phyloP scores from a whole-genome alignment of 2,797 vertebrate species.

The Australoheros facetus region DNA sequence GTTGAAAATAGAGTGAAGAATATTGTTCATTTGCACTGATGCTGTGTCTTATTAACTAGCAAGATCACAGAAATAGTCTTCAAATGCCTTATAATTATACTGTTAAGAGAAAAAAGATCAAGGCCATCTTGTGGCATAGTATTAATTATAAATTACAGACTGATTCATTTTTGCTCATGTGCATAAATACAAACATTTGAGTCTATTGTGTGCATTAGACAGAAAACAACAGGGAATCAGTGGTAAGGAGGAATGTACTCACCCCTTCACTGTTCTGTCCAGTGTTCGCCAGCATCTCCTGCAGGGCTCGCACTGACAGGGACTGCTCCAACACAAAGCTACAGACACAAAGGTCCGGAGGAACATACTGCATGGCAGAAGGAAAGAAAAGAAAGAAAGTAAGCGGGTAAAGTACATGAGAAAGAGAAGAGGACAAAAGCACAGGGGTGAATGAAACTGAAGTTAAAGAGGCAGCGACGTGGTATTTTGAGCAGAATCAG shows the following conservation, averaged over 20 bases:
- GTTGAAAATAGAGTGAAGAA: not conserved
- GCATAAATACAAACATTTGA: not conserved
- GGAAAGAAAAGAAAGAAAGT: not conserved
- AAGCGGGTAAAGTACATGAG: not conserved
- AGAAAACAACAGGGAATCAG: not conserved
- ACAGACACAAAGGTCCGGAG: conserved; percentile 96
- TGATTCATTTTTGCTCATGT: conserved; percentile 10
- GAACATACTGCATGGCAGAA: conserved; percentile 85
- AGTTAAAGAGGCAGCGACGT: conserved; percentile 9
- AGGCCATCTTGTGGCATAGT: conserved; percentile 3
- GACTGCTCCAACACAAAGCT: conserved; percentile 97
- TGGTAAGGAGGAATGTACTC: conserved; percentile 71
- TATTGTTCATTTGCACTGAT: not conserved
- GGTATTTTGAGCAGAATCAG: conserved; percentile 1
- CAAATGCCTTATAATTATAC: not conserved
- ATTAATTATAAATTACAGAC: not conserved
- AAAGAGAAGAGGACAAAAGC: not conserved
- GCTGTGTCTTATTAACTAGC: not conserved
- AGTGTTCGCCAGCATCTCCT: conserved; percentile 96
- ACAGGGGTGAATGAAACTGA: not conserved
- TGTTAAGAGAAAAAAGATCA: not conserved
- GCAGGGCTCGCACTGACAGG: conserved; percentile 94
- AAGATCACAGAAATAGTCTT: conserved; percentile 1
- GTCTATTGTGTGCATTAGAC: conserved; percentile 1
- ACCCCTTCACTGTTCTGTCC: conserved; percentile 90